phyloP scores from a whole-genome alignment of 2,113 vertebrate genomes.

The Brienomyrus brachyistius region DNA sequence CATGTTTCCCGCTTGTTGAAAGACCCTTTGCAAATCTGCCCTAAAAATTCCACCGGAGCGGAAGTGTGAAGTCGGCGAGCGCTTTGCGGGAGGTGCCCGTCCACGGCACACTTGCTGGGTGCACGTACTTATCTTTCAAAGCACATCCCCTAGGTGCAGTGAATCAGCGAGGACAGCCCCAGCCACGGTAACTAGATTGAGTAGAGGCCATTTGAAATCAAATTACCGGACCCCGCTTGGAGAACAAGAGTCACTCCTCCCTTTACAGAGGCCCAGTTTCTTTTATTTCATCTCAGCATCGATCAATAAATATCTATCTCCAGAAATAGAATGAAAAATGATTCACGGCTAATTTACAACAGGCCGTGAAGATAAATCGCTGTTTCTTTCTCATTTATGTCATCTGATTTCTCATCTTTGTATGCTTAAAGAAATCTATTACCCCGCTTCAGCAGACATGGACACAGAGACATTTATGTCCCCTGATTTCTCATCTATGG shows the following conservation, averaged over 20 bases:
- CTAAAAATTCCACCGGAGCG: not conserved
- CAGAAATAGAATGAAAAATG: slow-evolving; percentile 26
- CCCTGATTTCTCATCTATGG: not conserved
- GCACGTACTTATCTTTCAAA: slow-evolving; percentile 12
- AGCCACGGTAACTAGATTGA: slow-evolving; percentile 13
- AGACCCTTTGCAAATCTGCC: not conserved
- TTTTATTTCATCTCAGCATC: slow-evolving; percentile 26
- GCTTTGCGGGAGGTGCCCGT: not conserved
- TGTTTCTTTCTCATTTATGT: slow-evolving; percentile 19
- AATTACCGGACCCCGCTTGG: slow-evolving; percentile 13
- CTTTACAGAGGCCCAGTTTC: slow-evolving; percentile 17
- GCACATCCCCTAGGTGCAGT: slow-evolving; percentile 11
- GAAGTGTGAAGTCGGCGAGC: not conserved
- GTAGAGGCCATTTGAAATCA: slow-evolving; percentile 15
- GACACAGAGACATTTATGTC: slow-evolving; percentile 4
- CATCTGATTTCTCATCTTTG: slow-evolving; percentile 20
- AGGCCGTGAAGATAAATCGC: slow-evolving; percentile 17
- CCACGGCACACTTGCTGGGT: not conserved
- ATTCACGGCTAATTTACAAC: slow-evolving; percentile 24
- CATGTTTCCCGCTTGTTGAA: not conserved
- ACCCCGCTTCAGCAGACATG: not conserved
- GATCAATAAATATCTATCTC: slow-evolving; percentile 26
- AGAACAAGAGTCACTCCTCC: not conserved
- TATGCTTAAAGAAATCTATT: slow-evolving; percentile 20
- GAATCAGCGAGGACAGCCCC: slow-evolving; percentile 17